Evolutionary conservation across 2,113 vertebrate genomes (phyloP).

Genomic region (rabbit (Oryctolagus cuniculus)): DNA sequence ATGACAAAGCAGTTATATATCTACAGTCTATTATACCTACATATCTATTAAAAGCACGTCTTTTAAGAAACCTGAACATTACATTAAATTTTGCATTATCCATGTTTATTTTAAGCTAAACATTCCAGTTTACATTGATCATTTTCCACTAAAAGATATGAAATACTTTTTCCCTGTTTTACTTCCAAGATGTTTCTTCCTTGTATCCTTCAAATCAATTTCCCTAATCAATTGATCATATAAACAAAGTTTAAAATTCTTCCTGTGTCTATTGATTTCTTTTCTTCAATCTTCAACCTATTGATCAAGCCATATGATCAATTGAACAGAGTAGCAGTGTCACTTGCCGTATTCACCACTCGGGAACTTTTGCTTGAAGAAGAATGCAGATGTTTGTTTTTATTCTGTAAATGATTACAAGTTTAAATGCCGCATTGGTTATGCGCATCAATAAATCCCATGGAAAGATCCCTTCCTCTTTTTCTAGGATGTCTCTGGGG

Average conservation of each 20-base stretch:
- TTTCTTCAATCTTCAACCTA: conserved; percentile 55
- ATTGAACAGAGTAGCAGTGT: background rate
- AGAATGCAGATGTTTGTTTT: background rate
- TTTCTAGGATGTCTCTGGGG: background rate
- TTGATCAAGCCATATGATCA: conserved; percentile 47
- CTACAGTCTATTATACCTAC: background rate
- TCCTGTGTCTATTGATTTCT: conserved; percentile 62
- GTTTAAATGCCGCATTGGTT: background rate
- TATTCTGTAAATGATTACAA: background rate
- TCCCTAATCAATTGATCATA: conserved; percentile 67
- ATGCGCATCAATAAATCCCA: background rate
- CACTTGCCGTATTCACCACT: background rate
- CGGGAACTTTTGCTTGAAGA: background rate
- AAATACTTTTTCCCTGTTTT: background rate
- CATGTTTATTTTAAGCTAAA: background rate
- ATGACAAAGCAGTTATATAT: background rate
- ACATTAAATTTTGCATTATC: background rate
- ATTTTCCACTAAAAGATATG: background rate
- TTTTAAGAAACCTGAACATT: background rate
- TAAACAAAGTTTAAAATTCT: conserved; percentile 72
- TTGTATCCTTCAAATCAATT: conserved; percentile 56
- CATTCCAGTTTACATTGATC: background rate
- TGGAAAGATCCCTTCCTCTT: background rate
- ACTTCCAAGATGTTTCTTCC: background rate
- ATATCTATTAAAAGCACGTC: background rate